A percentile compares a stretch with the other conserved stretches of the same genome.
Conservation (phyloP, 2,797 vertebrate genomes). For the Poeciliopsis presidionis region DNA sequence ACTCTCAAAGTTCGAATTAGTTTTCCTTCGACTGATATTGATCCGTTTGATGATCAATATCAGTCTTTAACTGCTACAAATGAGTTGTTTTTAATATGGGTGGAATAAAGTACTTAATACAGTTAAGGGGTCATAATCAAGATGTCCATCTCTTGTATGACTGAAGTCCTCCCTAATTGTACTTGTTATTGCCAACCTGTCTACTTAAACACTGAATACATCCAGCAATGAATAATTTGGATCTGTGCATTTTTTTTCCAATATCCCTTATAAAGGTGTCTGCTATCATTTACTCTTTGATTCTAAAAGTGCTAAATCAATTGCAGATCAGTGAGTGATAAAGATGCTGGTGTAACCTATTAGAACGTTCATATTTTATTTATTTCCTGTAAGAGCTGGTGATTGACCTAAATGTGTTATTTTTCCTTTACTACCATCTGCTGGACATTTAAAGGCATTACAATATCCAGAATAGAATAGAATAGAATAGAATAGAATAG, state of each 20-base stretch:
- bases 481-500: background rate
- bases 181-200: background rate
- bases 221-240: background rate
- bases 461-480: background rate
- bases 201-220: background rate
- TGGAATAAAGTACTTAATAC: background rate
- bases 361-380: background rate
- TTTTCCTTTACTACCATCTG: slow-evolving; percentile 52
- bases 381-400: background rate
- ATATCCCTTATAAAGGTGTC: background rate
- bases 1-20: background rate
- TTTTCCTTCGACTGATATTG: background rate
- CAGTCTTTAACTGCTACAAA: background rate
- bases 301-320: background rate
- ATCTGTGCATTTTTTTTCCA: background rate
- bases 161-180: background rate
- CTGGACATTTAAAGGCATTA: slow-evolving; percentile 35
- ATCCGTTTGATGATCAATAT: background rate
- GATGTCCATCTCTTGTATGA: background rate
- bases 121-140: background rate
- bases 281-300: background rate
- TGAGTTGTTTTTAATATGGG: background rate
- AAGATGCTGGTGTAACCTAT: slow-evolving; percentile 2
- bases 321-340: background rate
- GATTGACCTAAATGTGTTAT: background rate